Base-by-base conservation (phyloP, 2,797 vertebrate species). In the Rhinatrema bivittatum region DNA sequence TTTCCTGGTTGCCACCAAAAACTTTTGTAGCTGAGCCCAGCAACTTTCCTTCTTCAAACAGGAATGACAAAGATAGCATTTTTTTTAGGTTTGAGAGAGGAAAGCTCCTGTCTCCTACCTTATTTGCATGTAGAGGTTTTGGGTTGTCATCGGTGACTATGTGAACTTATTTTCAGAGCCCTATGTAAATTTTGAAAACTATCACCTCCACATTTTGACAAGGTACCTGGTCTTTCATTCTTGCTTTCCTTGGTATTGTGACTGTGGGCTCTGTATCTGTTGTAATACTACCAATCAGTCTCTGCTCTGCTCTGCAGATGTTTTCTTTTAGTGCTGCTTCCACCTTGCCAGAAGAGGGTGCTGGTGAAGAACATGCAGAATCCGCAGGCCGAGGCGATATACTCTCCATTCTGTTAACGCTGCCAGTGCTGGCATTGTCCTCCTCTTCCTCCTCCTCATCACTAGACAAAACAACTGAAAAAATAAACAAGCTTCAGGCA, bases 191-290 rank as follows among this genome's bases (percentile, higher is more conserved):
- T n/a, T n/a, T n/a, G n/a, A n/a, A n/a, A n/a, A n/a, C 21, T 29
- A 56, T 28, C 16, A 48, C 17, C 25, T 50, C n/a, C 56, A 29
- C 58, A 35, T 46, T 20, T 34, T 29, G 19, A 29, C 11, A 50
- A 14, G 56, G 55, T 84, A 97, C 95, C 85, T 91, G 81, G 56
- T 97, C 93, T 62, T 93, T 97, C 90, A 95, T 94, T 57, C 86
- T 86, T 46, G 82, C 81, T 73, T 88, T 86, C 59, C 89, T 80
- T 8, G 90, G 86, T 45, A 88, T 57, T 2, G 58, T 55, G 52
- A 86, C 56, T 46, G 78, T 87, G 53, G 80, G 65, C 62, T 86
- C 85, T 47, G 81, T 51, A 17, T 97, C 87, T 22, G 81, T 76
- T 15, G 85, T 76, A 25, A 84, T 85, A 64, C 80, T 88, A 21